phyloP scores from a whole-genome alignment of 2,888 invertebrate species.

The Eumerus sabulonum region DNA sequence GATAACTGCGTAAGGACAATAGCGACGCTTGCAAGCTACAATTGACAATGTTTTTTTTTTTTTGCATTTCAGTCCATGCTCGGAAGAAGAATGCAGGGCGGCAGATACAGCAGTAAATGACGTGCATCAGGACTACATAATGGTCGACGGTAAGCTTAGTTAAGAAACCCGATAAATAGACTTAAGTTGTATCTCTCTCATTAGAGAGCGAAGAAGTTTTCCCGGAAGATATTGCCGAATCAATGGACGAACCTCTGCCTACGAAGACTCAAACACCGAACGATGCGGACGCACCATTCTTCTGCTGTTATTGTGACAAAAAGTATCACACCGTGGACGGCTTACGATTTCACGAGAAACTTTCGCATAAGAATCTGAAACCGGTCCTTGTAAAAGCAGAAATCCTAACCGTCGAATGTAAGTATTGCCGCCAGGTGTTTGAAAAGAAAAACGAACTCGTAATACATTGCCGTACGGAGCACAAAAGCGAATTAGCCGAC shows the following conservation, averaged over 20 bases:
- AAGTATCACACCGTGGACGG: slow-evolving; percentile 53
- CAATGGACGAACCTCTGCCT: not conserved
- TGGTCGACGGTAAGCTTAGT: too few species aligned
- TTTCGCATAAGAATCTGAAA: slow-evolving; percentile 79
- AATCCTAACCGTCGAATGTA: slow-evolving; percentile 31
- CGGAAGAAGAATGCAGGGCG: too few species aligned
- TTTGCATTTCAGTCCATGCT: not conserved
- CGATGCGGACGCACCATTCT: not conserved
- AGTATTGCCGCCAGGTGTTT: slow-evolving; percentile 42
- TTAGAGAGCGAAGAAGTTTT: not conserved
- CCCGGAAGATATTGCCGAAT: not conserved
- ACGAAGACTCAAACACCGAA: too few species aligned
- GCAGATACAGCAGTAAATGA: too few species aligned
- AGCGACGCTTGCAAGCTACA: slow-evolving; percentile 20
- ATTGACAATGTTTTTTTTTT: not conserved
- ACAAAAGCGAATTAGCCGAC: slow-evolving; percentile 9
- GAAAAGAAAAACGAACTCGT: slow-evolving; percentile 8
- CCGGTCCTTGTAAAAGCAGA: slow-evolving; percentile 23
- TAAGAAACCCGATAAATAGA: too few species aligned
- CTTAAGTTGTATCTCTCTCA: too few species aligned
- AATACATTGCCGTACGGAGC: slow-evolving; percentile 20
- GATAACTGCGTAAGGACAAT: slow-evolving; percentile 4
- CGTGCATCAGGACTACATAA: too few species aligned
- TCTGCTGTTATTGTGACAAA: slow-evolving; percentile 55
- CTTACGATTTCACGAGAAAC: slow-evolving; percentile 67